Conservation (phyloP, 2,888 invertebrate genomes). For the Cremastinae sp. region DNA sequence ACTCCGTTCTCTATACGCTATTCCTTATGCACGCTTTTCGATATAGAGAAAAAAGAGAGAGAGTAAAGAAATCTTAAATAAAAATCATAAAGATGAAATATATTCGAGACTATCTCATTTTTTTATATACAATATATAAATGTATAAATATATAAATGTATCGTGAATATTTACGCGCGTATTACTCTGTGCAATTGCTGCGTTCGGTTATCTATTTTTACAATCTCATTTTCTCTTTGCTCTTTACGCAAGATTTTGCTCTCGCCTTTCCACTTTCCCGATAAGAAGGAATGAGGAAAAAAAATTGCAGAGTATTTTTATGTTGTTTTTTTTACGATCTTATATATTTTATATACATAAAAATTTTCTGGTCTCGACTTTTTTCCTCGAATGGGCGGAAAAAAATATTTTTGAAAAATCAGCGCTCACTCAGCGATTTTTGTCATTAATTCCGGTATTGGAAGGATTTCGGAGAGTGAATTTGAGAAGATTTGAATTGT, state of each 20-base stretch:
- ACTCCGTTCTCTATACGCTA: background rate
- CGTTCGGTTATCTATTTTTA: no score
- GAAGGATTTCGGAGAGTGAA: constrained; percentile 1
- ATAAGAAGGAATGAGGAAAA: no score
- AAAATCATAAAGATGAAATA: constrained; percentile 1
- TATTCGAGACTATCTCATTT: background rate
- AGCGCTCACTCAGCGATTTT: background rate
- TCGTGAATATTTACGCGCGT: constrained; percentile 7
- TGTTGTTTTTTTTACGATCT: no score
- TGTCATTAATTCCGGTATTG: background rate
- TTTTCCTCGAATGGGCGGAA: no score
- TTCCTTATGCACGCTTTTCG: constrained; percentile 44
- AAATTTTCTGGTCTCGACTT: no score
- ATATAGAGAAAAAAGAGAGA: constrained; percentile 44
- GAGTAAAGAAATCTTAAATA: constrained; percentile 29
- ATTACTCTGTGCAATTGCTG: no score
- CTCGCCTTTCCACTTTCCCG: no score
- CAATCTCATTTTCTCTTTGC: no score
- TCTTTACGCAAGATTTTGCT: no score
- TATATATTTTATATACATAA: no score
- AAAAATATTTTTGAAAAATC: no score
- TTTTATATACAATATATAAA: background rate
- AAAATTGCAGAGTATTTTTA: no score
- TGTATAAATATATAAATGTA: background rate
- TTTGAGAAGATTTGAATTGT: background rate